Conservation (phyloP, 1,140 invertebrate genomes). For the Oedothorax gibbosus region DNA sequence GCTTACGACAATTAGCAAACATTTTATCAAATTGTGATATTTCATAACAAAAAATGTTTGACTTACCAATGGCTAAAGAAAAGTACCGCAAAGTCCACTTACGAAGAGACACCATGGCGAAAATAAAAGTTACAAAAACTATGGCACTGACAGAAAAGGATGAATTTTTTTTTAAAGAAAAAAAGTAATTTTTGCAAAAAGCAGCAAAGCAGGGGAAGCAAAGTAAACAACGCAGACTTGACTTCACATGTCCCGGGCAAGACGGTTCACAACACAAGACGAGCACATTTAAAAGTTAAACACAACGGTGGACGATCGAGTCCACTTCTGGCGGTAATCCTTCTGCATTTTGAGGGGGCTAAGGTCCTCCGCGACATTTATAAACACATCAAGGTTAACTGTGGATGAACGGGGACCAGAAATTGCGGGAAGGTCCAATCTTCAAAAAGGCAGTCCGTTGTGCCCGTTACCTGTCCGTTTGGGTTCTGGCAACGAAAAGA, state of each 20-base stretch:
- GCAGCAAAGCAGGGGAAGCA: slow-evolving; percentile 32
- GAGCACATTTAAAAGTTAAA: slow-evolving; percentile 8
- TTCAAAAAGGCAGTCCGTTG: not conserved
- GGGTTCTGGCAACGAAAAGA: slow-evolving; percentile 36
- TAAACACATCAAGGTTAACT: slow-evolving; percentile 8
- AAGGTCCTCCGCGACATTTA: slow-evolving; percentile 11
- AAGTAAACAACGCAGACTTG: slow-evolving; percentile 45
- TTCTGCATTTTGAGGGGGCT: slow-evolving; percentile 14
- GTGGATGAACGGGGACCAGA: not conserved
- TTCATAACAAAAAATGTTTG: not conserved
- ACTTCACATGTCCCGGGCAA: slow-evolving; percentile 38
- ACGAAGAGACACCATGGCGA: slow-evolving; percentile 17
- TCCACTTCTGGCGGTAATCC: slow-evolving; percentile 36
- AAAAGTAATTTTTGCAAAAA: not conserved
- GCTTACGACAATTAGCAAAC: not conserved
- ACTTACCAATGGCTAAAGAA: slow-evolving; percentile 35
- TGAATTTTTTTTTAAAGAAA: slow-evolving; percentile 1
- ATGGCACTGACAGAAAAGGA: not conserved
- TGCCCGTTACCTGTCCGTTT: slow-evolving; percentile 37
- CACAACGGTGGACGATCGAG: not conserved
- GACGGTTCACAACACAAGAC: not conserved
- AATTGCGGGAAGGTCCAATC: not conserved
- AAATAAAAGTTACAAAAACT: not conserved
- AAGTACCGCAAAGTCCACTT: slow-evolving; percentile 24
- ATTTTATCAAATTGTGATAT: not conserved